Conservation (phyloP, 2,888 invertebrate species). For the Ichneumoninae sp. region DNA sequence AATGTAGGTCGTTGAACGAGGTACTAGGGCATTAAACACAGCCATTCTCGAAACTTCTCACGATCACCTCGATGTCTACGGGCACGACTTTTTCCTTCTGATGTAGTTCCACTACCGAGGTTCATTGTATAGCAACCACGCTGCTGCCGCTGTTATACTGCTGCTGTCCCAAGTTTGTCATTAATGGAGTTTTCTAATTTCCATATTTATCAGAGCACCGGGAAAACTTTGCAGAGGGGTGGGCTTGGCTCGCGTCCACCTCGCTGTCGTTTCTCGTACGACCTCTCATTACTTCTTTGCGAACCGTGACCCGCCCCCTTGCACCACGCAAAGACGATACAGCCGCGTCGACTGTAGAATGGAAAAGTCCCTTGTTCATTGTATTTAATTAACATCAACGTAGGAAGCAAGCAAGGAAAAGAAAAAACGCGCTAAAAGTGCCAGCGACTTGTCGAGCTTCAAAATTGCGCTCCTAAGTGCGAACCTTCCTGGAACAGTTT, state of each 20-base stretch:
- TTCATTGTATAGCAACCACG: slow-evolving; percentile 43
- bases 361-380: slow-evolving; percentile 27
- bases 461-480: not conserved
- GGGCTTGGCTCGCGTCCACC: not conserved
- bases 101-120: slow-evolving; percentile 54
- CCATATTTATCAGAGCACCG: slow-evolving; percentile 75
- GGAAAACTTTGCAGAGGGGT: slow-evolving; percentile 60
- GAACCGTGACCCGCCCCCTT: slow-evolving; percentile 7
- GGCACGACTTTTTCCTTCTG: slow-evolving; percentile 18
- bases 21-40: slow-evolving; percentile 40
- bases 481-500: not conserved
- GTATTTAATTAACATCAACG: slow-evolving; percentile 10
- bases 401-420: not conserved
- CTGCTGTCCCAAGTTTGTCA: slow-evolving; percentile 65
- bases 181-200: slow-evolving; percentile 74
- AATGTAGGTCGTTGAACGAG: slow-evolving; percentile 34
- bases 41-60: slow-evolving; percentile 43
- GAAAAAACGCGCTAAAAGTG: not conserved
- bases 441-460: not conserved
- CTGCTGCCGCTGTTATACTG: slow-evolving; percentile 16
- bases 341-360: slow-evolving; percentile 34
- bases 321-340: slow-evolving; percentile 19
- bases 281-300: slow-evolving; percentile 56
- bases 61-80: slow-evolving; percentile 41
- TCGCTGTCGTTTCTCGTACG: not conserved